Evolutionary conservation across 1,140 invertebrate species (phyloP), one percentile per base, ranked within the genome.

Genomic region (Myzus persicae): DNA sequence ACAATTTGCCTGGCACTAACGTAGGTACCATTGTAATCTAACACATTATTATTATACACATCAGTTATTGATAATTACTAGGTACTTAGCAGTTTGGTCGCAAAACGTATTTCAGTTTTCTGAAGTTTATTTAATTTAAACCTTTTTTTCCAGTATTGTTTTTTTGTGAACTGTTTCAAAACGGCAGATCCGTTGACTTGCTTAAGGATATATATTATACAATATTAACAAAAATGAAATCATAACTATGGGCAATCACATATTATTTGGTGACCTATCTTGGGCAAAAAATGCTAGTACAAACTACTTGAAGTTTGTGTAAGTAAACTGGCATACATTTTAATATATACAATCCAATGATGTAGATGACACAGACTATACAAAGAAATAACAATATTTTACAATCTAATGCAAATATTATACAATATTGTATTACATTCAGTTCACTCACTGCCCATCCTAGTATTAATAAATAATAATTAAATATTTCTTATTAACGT

Each of bases 251-350:
- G 98, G 99, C 95, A 97, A 97, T 95, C 97, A 99, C 95, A 99
- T 99, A 94, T 99, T 99, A 95, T 99, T 99, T 95, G 98, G 98
- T 26, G 99, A 99, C 95, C 99, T 99, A 95, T 99, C 99, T 1
- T 99, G 99, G 98, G 98, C 98, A 1, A 99, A 99, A 96, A 98
- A 97, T 96, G 98, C 99, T 5, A 99, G 99, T 95, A 99, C 99
- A 1, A 99, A 99, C 95, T 99, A 99, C 95, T 96, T 99, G 94
- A 98, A 98, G 95, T 99, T 97, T 96, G 98, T 98, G 98, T 99
- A 96, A 97, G 97, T 96, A 94, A 67, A 94, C 5, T 44, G 1
- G n/a, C 26, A 22, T 46, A 59, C 24, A 59, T 31, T 59, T 31
- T 9, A 59, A 46, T 46, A 46, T 46, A 1, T 46, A 46, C 42